Conservation (phyloP, 1,140 invertebrate species). For the Saxidomus purpurata region DNA sequence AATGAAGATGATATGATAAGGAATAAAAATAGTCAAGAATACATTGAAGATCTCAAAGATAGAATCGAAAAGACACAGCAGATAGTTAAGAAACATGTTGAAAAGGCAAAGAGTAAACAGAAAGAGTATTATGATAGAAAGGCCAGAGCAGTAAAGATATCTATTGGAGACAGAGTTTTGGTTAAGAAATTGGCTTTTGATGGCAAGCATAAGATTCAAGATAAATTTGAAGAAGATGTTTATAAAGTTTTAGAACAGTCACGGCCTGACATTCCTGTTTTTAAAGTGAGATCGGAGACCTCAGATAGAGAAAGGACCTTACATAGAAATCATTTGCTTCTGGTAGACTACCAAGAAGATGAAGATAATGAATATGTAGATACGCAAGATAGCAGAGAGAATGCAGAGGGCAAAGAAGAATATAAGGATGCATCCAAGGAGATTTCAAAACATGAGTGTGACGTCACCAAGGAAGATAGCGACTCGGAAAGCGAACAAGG, state of each 20-base stretch:
- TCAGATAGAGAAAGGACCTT: neutral
- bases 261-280: constrained; percentile 1
- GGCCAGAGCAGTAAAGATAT: neutral
- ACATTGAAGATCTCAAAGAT: neutral
- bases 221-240: neutral
- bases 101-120: neutral
- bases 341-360: neutral
- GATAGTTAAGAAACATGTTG: neutral
- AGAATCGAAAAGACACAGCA: neutral
- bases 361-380: neutral
- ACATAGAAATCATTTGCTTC: constrained; percentile 2
- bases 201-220: constrained; percentile 2
- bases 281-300: neutral
- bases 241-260: neutral
- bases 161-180: neutral
- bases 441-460: too few relatives aligned
- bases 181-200: constrained; percentile 2
- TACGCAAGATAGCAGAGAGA: neutral
- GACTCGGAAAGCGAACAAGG: too few relatives aligned
- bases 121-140: constrained; percentile 1
- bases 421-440: too few relatives aligned
- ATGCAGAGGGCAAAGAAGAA: too few relatives aligned
- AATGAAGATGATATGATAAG: neutral
- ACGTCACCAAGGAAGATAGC: too few relatives aligned
- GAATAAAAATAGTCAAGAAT: constrained; percentile 26